Evolutionary conservation across 2,113 vertebrate species (phyloP).

Genomic region (Megaceryle torquata): DNA sequence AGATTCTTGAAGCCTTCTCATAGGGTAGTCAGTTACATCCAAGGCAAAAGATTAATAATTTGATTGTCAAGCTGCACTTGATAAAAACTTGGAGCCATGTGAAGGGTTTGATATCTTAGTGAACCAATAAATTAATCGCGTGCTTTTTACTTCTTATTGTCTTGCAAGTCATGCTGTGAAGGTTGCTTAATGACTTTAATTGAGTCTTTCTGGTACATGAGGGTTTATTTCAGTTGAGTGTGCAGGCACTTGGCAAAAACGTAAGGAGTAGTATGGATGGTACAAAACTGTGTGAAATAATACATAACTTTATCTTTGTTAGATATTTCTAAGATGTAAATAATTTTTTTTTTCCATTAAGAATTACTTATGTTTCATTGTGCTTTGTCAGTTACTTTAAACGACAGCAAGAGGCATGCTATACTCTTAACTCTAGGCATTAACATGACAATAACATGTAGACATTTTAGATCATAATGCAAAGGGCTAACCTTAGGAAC

Average conservation of each 20-base stretch:
- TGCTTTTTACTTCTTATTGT: not conserved
- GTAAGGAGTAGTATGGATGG: not conserved
- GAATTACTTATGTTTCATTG: not conserved
- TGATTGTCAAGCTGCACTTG: not conserved
- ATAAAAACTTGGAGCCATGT: accelerated
- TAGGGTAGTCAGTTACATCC: not conserved
- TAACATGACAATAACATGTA: not conserved
- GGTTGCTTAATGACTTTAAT: not conserved
- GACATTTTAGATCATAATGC: accelerated
- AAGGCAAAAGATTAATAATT: no score
- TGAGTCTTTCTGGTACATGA: not conserved
- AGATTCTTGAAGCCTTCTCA: accelerated
- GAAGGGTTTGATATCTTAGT: not conserved
- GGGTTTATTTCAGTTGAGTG: not conserved
- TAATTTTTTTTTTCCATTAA: not conserved
- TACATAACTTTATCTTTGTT: not conserved
- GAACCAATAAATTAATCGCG: not conserved
- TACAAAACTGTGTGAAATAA: not conserved
- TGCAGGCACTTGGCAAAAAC: accelerated
- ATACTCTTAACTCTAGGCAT: not conserved
- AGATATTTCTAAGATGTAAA: not conserved
- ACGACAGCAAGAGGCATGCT: not conserved
- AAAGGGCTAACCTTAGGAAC: not conserved
- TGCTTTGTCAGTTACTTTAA: not conserved
- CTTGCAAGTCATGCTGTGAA: not conserved